phyloP scores from a whole-genome alignment of 2,888 invertebrate genomes.

The Operophtera brumata region DNA sequence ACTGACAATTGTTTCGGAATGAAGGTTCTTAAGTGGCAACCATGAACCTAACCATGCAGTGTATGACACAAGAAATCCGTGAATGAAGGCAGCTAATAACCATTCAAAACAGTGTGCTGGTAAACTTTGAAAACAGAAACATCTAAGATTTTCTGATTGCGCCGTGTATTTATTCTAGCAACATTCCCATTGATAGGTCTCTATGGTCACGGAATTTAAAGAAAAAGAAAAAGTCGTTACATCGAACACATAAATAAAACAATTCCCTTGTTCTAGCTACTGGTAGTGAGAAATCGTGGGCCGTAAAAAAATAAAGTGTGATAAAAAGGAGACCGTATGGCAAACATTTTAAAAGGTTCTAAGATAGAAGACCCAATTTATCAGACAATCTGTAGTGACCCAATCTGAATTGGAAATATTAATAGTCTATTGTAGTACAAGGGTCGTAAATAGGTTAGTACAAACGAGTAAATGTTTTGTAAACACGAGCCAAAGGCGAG shows the following conservation, averaged over 20 bases:
- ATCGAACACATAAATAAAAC: conserved; percentile 26
- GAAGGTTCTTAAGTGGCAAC: too few relatives aligned
- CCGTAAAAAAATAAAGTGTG: conserved; percentile 38
- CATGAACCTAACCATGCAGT: too few relatives aligned
- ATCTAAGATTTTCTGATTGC: neutral
- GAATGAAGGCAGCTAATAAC: too few relatives aligned
- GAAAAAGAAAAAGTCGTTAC: conserved; percentile 18
- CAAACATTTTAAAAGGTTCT: conserved; percentile 66
- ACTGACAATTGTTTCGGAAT: too few relatives aligned
- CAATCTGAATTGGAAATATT: neutral
- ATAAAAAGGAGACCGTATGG: conserved; percentile 49
- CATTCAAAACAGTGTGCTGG: too few relatives aligned
- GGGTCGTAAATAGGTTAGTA: too few relatives aligned
- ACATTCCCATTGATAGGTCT: conserved; percentile 1
- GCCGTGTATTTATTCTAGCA: neutral
- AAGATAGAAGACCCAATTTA: conserved; percentile 5
- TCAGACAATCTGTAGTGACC: conserved; percentile 1
- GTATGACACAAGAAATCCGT: too few relatives aligned
- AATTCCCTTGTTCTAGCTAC: conserved; percentile 19
- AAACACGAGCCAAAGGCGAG: too few relatives aligned
- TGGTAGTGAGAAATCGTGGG: conserved; percentile 21
- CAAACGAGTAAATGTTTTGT: too few relatives aligned
- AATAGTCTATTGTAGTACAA: too few relatives aligned
- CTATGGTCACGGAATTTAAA: conserved; percentile 11
- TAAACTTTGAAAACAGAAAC: too few relatives aligned